Base-by-base conservation (phyloP, 2,888 invertebrate species). In the Thalpophila matura region DNA sequence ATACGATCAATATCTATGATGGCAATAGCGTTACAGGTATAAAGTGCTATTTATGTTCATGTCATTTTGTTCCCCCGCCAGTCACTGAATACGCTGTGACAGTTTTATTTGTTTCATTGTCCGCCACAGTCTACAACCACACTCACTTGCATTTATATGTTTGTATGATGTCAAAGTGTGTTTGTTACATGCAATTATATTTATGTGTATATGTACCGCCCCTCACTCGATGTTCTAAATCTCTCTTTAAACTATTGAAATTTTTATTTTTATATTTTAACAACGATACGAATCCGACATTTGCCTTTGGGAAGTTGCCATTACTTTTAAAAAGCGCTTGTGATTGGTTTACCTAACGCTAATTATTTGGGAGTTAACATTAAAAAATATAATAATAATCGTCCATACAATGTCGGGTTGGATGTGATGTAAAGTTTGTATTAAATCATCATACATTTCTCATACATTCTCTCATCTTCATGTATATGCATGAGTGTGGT, bases 401-500 rank as follows among this genome's bases (percentile, higher is more conserved):
- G 75, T 85, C 80, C 85, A 74, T 71, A 86, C 80, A 90, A 93
- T 94, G 92, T 94, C 93, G 94, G 93, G 92, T 93, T 92, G 90
- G 87, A 87, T 87, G 82, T 84, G 75, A 81, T 78, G 83, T 81
- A 78, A 77, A 85, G 80, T 84, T 64, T 87, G 80, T 84, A 83
- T 82, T 81, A 74, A 82, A 83, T 77, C 77, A 80, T 84, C 80
- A 80, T 84, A 76, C 58, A 77, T 72, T 46, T 68, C 31, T 79
- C 81, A 77, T 85, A 76, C 76, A 82, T 84, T 74, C 80, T 70
- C 73, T 81, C 83, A 79, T 80, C 66, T 79, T 77, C 70, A 91
- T 91, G 87, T 91, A 89, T 88, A 88, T 94, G 94, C 94, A 94
- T 94, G 94, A 94, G 94, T 94, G 94, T 94, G 94, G 94, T 94